A percentile compares a stretch with the other conserved stretches of the same genome.
Conservation (phyloP, 2,888 invertebrate genomes). For the Glomeris marginata region DNA sequence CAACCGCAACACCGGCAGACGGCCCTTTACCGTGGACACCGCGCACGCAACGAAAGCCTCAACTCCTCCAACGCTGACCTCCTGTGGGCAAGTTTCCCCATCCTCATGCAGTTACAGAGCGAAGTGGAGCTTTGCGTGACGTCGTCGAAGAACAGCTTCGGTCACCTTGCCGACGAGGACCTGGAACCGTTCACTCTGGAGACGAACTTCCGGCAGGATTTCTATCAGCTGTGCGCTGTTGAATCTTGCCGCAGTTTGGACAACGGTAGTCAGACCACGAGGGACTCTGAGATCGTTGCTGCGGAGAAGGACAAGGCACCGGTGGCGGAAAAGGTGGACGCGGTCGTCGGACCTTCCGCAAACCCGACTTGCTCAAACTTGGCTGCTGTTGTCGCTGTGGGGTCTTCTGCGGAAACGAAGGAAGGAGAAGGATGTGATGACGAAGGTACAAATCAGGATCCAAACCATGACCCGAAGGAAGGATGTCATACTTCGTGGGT, state of each 20-base stretch:
- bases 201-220: constrained; percentile 56
- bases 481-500: constrained; percentile 59
- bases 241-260: constrained; percentile 56
- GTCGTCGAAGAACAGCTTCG: background rate
- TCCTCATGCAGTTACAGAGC: no score
- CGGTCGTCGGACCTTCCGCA: no score
- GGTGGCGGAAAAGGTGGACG: constrained; percentile 4
- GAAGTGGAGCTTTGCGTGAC: background rate
- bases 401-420: background rate
- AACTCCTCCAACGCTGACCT: background rate
- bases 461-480: constrained; percentile 18
- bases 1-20: background rate
- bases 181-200: constrained; percentile 14
- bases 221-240: constrained; percentile 62
- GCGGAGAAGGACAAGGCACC: constrained; percentile 1
- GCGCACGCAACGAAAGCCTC: background rate
- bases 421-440: background rate
- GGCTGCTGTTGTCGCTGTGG: background rate
- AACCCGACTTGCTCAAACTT: background rate
- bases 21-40: background rate
- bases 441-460: constrained; percentile 34
- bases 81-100: no score
- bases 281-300: background rate
- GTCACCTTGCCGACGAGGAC: constrained; percentile 7
- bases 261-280: constrained; percentile 37